Base-by-base conservation (phyloP, 2,797 vertebrate species). In the Hydrophis major region DNA sequence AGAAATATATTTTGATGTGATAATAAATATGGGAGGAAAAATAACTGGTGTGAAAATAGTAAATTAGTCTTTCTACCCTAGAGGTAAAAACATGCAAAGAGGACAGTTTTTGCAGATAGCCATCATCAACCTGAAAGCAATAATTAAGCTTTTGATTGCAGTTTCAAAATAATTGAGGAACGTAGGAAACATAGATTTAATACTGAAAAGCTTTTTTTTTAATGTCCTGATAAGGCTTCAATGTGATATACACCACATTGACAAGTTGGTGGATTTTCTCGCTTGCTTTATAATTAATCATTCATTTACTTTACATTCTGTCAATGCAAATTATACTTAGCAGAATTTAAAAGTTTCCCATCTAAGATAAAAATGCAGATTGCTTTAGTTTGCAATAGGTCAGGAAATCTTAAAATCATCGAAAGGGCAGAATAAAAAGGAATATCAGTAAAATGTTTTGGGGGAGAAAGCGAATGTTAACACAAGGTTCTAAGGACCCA, bases 251-350 rank as follows among this genome's bases (percentile, higher is more conserved):
- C 32, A 78, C 61, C 60, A 60, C 42, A 27, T 89, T 92, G 55
- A 89, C 25, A 74, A 89, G n/a, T 59, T 90, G 88, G 42, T 87
- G 47, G 59, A 91, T 25, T 63, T 89, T 83, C 63, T 86, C 89
- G 14, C 56, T n/a, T 89, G 47, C 42, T 61, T 89, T 89, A 61
- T 92, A 90, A 93, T 91, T 93, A 93, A 91, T 91, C 90, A 91
- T 89, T 86, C 91, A 69, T 42, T 89, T 92, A 59, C 22, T 53
- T 92, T 90, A 93, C 53, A 91, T 20, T 87, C 53, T 91, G 69
- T 93, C 59, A 66, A 89, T 63, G 92, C 90, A 89, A 89, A 86
- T 50, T 90, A 92, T 90, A 83, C 93, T 93, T 92, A 94, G 66
- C 90, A 61, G 60, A 37, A 22, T 93, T 90, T 13, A 89, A n/a